Evolutionary conservation across 2,888 invertebrate species (phyloP).

Genomic region (Amphipoea oculea): DNA sequence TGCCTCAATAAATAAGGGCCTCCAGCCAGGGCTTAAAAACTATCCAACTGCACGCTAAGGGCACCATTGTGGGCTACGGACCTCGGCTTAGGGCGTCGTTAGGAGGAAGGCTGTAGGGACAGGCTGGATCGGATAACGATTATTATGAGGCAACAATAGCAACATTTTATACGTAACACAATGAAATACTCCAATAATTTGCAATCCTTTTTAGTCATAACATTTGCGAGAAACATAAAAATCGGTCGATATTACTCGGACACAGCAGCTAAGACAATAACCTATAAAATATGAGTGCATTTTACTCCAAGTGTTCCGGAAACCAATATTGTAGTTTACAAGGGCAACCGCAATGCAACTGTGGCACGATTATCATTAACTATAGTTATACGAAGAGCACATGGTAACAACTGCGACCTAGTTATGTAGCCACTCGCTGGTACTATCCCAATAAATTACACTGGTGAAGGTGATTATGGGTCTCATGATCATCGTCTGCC

Average conservation of each 20-base stretch:
- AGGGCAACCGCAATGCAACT: conserved; percentile 6
- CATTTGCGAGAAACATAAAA: not conserved
- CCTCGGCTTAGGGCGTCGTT: not conserved
- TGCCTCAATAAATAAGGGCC: not conserved
- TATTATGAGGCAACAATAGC: not conserved
- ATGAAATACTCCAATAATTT: not conserved
- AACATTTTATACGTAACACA: not conserved
- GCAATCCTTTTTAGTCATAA: not conserved
- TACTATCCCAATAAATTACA: not conserved
- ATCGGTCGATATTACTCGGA: not conserved
- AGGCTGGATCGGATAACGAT: not conserved
- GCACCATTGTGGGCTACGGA: too few relatives aligned
- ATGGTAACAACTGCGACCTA: not conserved
- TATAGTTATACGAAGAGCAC: not conserved
- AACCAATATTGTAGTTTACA: conserved; percentile 15
- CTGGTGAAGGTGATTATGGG: not conserved
- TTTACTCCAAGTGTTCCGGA: conserved; percentile 7
- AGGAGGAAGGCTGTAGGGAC: not conserved
- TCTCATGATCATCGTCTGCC: too few relatives aligned
- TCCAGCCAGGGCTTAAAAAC: not conserved
- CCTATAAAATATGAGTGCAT: conserved; percentile 19
- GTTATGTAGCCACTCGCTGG: not conserved
- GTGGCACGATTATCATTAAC: conserved; percentile 11
- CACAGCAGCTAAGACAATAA: conserved; percentile 27
- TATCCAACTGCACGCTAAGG: not conserved